Conservation (phyloP, 1,140 invertebrate species). For the Calliopsis andreniformis region DNA sequence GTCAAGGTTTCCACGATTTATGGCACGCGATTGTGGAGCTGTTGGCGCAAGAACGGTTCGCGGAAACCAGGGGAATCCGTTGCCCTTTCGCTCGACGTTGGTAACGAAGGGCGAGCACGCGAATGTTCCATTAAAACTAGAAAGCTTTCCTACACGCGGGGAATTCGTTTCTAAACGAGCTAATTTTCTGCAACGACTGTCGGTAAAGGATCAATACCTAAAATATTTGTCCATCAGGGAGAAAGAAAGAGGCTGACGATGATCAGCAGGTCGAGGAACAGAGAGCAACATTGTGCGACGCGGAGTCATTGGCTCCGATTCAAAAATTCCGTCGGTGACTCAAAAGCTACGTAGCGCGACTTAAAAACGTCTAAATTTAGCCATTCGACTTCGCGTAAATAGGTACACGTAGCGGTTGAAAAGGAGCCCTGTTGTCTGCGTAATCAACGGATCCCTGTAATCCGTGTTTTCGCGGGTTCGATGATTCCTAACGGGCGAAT, state of each 20-base stretch:
- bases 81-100: not conserved
- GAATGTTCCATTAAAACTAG: slow-evolving; percentile 13
- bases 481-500: slow-evolving; percentile 21
- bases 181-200: not conserved
- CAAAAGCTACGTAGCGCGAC: slow-evolving; percentile 30
- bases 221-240: too few species aligned
- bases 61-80: slow-evolving; percentile 7
- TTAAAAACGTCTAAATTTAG: slow-evolving; percentile 49
- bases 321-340: slow-evolving; percentile 50
- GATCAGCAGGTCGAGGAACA: not conserved
- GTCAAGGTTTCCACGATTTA: slow-evolving; percentile 25
- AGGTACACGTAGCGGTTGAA: slow-evolving; percentile 6
- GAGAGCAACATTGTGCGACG: slow-evolving; percentile 23
- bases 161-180: not conserved
- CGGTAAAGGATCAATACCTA: too few species aligned
- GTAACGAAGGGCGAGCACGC: slow-evolving; percentile 3
- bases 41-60: not conserved
- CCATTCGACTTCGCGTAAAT: slow-evolving; percentile 10
- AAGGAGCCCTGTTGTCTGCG: not conserved
- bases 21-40: not conserved
- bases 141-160: not conserved
- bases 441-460: slow-evolving; percentile 16
- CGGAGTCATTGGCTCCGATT: slow-evolving; percentile 31
- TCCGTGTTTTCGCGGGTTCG: slow-evolving; percentile 21
- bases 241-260: not conserved